Conservation (phyloP, 2,797 vertebrate species). For the Sebastes cheni region DNA sequence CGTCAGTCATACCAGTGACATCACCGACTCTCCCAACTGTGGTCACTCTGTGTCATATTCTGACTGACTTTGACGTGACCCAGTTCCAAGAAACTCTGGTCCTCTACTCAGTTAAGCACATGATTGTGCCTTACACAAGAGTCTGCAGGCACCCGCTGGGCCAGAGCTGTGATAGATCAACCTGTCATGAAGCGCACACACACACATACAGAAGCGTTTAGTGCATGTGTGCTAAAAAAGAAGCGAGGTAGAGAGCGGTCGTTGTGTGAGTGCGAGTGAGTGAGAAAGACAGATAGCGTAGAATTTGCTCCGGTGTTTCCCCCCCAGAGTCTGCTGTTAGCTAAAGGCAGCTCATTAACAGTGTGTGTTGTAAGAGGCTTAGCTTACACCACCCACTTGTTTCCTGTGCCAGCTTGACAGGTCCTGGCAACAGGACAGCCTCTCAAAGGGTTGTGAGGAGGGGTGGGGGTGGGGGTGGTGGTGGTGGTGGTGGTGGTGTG, state of each 20-base stretch:
- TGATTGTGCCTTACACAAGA: conserved; percentile 81
- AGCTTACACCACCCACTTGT: conserved; percentile 68
- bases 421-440: conserved; percentile 68
- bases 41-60: conserved; percentile 67
- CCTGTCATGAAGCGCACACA: conserved; percentile 63
- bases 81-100: conserved; percentile 74
- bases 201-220: not conserved
- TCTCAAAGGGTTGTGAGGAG: conserved; percentile 58
- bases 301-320: conserved; percentile 52
- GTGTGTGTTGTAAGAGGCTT: conserved; percentile 68
- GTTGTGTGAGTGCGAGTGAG: conserved; percentile 22
- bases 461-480: not conserved
- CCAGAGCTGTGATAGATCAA: conserved; percentile 78
- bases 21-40: conserved; percentile 49
- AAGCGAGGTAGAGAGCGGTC: conserved; percentile 29
- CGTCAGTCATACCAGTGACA: conserved; percentile 60
- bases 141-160: conserved; percentile 70
- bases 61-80: conserved; percentile 76
- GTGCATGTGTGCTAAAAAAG: conserved; percentile 43
- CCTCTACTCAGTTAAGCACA: conserved; percentile 76
- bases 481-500: too few species aligned
- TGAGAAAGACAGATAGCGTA: conserved; percentile 40
- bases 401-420: conserved; percentile 74
- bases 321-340: conserved; percentile 60
- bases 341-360: conserved; percentile 79